Evolutionary conservation across 92 coral and sea anemone species (phyloP).

Genomic region (Galaxea fascicularis): DNA sequence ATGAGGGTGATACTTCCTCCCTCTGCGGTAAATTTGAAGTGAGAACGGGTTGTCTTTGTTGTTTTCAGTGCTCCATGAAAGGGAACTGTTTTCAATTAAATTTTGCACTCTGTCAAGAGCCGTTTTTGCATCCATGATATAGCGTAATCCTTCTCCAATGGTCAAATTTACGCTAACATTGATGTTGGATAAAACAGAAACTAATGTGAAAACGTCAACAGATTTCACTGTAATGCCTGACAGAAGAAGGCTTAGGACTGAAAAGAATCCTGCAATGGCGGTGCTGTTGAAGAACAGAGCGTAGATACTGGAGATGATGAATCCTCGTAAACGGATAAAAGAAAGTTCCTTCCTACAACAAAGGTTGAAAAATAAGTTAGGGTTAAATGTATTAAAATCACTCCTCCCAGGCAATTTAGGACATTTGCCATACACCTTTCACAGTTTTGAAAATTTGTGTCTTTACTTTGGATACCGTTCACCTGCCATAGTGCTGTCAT

Average conservation of each 20-base stretch:
- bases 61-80: no score
- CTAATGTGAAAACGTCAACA: not conserved
- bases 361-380: no score
- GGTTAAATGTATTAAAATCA: not conserved
- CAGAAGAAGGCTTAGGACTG: not conserved
- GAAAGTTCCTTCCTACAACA: conserved; percentile 16
- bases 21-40: not conserved
- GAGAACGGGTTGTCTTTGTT: not conserved
- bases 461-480: no score
- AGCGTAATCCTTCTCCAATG: not conserved
- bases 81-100: not conserved
- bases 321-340: not conserved
- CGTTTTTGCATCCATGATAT: not conserved
- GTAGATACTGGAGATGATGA: not conserved
- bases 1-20: not conserved
- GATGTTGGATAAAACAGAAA: not conserved
- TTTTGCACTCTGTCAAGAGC: not conserved
- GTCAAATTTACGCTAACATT: not conserved
- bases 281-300: not conserved
- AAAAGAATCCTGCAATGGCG: not conserved
- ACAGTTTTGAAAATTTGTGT: no score
- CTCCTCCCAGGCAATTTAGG: no score
- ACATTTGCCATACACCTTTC: no score
- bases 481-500: no score
- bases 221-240: not conserved